These are phyloP conservation scores for Halisarca cf. caerulea DNA, from an alignment of 37 sponge, comb jelly and placozoan species.

Conservation along the genomic window DNA sequence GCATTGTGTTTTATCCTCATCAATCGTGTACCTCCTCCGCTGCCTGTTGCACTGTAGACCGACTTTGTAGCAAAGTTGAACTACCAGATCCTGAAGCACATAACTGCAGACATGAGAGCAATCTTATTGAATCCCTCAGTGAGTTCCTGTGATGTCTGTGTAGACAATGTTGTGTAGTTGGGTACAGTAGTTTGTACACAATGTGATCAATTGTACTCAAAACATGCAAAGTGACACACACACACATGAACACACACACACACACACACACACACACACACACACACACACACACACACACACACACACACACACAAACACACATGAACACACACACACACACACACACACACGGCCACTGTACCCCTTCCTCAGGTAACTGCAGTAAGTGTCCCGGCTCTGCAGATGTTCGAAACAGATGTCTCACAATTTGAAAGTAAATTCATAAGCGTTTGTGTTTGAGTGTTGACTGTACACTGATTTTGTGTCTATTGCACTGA, in stretches of 20 bases:
- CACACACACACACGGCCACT: background rate
- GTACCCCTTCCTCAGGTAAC: constrained; percentile 3
- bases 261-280: background rate
- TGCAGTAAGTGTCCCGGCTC: constrained; percentile 38
- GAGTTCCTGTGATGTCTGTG: background rate
- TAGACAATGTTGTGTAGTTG: background rate
- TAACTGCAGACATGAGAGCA: background rate
- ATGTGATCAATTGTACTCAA: too few species aligned
- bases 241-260: background rate
- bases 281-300: background rate
- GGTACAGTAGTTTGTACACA: too few species aligned
- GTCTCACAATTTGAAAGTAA: constrained; percentile 61
- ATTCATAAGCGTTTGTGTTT: too few species aligned
- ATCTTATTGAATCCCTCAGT: constrained; percentile 13
- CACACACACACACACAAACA: background rate
- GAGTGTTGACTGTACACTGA: too few species aligned
- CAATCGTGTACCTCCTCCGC: background rate
- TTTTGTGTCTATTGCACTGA: too few species aligned
- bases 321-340: background rate
- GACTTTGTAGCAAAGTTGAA: background rate
- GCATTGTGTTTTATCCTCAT: too few species aligned
- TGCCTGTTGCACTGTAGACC: background rate
- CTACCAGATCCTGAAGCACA: background rate
- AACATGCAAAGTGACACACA: background rate
- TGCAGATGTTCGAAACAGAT: constrained; percentile 56